phyloP scores from a whole-genome alignment of 2,888 invertebrate genomes.

The Imbricaverruca yamaguchii region DNA sequence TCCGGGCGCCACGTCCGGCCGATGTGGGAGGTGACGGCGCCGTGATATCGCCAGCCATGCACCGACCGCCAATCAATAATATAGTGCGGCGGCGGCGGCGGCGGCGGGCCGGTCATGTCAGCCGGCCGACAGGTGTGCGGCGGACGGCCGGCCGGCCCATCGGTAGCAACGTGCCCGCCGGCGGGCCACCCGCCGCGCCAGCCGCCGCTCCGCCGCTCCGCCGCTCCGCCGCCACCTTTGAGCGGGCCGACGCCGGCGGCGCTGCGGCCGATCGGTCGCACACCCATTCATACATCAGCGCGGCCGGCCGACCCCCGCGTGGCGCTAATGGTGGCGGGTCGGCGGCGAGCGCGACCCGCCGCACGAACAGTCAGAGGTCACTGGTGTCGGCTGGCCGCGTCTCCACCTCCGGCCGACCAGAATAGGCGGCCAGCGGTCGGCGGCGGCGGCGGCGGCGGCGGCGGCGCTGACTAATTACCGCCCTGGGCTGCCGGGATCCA shows the following conservation, averaged over 20 bases:
- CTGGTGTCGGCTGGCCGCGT: too few species aligned
- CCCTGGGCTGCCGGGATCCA: not conserved
- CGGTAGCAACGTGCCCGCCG: too few species aligned
- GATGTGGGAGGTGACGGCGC: not conserved
- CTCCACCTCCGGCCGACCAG: too few species aligned
- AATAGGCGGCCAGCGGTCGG: not conserved
- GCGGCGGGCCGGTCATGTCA: not conserved
- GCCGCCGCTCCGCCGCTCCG: not conserved
- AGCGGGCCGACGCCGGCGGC: not conserved
- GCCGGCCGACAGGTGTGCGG: not conserved
- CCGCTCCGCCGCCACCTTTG: not conserved
- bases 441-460: not conserved
- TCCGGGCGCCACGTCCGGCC: not conserved
- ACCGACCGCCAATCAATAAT: not conserved
- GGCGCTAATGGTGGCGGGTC: not conserved
- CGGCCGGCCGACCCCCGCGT: conserved; percentile 6
- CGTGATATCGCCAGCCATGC: not conserved
- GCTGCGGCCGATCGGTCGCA: not conserved
- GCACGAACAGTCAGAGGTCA: not conserved
- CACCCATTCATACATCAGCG: not conserved
- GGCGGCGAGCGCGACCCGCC: not conserved
- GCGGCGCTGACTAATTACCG: not conserved
- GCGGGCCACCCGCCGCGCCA: not conserved
- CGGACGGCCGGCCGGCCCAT: too few species aligned
- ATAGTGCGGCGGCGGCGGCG: not conserved